Percentiles rank a stretch among this genome's conserved stretches.
Conservation (phyloP, 2,797 vertebrate genomes). For the Karalla daura region DNA sequence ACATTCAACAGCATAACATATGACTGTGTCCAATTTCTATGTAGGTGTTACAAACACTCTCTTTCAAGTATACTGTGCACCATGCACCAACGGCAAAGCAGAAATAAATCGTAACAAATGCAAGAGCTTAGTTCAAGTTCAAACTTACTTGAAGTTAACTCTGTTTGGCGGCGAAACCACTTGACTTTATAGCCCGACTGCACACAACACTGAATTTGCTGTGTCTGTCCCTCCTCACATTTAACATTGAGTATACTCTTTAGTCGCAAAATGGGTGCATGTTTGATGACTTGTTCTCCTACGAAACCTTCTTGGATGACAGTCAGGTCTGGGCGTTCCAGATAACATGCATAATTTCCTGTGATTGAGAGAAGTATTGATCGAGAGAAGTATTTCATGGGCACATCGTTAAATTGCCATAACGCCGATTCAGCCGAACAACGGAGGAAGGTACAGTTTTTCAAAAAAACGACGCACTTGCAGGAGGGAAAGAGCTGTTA, state of each 20-base stretch:
- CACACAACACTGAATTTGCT: slow-evolving; percentile 67
- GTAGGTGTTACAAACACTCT: not conserved
- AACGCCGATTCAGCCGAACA: too few relatives aligned
- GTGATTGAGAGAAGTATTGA: slow-evolving; percentile 22
- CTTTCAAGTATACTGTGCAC: too few relatives aligned
- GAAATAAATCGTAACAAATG: too few relatives aligned
- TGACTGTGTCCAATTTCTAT: not conserved
- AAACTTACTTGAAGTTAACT: not conserved
- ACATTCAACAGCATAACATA: slow-evolving; percentile 4
- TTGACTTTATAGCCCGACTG: slow-evolving; percentile 13
- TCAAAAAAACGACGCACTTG: too few relatives aligned
- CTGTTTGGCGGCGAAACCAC: slow-evolving; percentile 4
- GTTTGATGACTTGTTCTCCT: not conserved
- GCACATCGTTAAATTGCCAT: not conserved
- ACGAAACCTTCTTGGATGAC: slow-evolving; percentile 35
- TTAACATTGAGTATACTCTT: not conserved
- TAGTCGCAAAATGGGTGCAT: slow-evolving; percentile 55
- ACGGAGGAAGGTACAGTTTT: not conserved
- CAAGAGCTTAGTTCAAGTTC: too few relatives aligned
- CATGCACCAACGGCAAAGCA: too few relatives aligned
- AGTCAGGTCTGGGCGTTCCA: not conserved
- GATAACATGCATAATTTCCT: slow-evolving; percentile 71
- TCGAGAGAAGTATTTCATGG: not conserved
- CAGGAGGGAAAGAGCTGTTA: too few relatives aligned
- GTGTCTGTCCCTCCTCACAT: not conserved